Conservation (phyloP, 2,797 vertebrate genomes). For the Hemitrygon akajei region DNA sequence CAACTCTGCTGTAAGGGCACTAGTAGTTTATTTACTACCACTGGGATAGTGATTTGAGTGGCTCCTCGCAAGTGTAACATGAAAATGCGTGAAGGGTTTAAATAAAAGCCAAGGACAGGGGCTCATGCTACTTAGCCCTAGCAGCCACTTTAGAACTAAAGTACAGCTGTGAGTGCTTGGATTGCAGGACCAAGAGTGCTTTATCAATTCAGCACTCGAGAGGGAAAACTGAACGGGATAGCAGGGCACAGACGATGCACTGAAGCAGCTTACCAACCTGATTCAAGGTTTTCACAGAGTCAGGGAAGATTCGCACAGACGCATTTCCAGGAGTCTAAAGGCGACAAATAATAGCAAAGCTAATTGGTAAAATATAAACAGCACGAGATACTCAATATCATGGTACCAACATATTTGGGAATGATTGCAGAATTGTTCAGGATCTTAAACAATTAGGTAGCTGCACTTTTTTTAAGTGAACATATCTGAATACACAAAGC, state of each 20-base stretch:
- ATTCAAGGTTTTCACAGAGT: conserved; percentile 8
- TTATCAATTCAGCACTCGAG: too few species aligned
- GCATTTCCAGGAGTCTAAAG: conserved; percentile 15
- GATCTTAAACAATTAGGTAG: background rate
- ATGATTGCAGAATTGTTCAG: background rate
- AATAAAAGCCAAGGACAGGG: background rate
- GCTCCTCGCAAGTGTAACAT: background rate
- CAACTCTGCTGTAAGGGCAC: too few species aligned
- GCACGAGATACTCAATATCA: background rate
- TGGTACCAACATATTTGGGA: background rate
- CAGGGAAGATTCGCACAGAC: conserved; percentile 9
- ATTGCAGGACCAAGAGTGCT: background rate
- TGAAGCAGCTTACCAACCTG: conserved; percentile 11
- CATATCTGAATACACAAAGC: background rate
- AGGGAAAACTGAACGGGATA: too few species aligned
- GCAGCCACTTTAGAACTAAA: too few species aligned
- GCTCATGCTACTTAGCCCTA: too few species aligned
- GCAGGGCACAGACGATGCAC: background rate
- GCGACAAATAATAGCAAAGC: background rate
- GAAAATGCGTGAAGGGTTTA: background rate
- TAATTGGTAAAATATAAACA: background rate
- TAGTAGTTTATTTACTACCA: too few species aligned
- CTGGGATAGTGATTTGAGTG: too few species aligned
- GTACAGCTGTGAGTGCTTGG: too few species aligned
- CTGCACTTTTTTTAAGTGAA: background rate